Conservation (phyloP, 2,113 vertebrate species). For the Aviceda subcristata region DNA sequence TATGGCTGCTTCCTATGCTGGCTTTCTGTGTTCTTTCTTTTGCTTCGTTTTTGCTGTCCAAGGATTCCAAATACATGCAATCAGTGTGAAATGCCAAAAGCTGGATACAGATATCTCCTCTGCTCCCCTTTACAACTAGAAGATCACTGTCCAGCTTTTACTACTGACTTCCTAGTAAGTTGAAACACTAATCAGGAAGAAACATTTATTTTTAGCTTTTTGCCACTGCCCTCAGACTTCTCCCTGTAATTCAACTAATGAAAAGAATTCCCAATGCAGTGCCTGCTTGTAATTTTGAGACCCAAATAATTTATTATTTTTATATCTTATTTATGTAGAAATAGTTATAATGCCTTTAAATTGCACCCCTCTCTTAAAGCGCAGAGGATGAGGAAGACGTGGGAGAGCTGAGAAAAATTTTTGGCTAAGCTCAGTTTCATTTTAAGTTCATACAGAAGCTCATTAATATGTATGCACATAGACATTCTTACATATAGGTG, state of each 20-base stretch:
- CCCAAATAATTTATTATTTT: not conserved
- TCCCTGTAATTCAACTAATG: not conserved
- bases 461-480: not conserved
- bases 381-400: not conserved
- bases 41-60: not conserved
- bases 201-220: not conserved
- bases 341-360: not conserved
- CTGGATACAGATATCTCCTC: not conserved
- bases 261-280: not conserved
- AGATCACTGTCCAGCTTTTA: not conserved
- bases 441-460: not conserved
- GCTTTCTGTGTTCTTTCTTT: not conserved
- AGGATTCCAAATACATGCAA: accelerated
- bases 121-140: not conserved
- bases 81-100: not conserved
- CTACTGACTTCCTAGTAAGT: not conserved
- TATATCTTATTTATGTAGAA: not conserved
- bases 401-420: not conserved
- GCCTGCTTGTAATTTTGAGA: not conserved
- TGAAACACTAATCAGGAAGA: not conserved
- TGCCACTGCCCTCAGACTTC: not conserved
- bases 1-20: not conserved
- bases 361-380: not conserved
- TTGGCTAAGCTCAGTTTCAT: not conserved
- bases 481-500: accelerated